phyloP scores from a whole-genome alignment of 2,797 vertebrate species.

The Paramormyrops hopkinsi region DNA sequence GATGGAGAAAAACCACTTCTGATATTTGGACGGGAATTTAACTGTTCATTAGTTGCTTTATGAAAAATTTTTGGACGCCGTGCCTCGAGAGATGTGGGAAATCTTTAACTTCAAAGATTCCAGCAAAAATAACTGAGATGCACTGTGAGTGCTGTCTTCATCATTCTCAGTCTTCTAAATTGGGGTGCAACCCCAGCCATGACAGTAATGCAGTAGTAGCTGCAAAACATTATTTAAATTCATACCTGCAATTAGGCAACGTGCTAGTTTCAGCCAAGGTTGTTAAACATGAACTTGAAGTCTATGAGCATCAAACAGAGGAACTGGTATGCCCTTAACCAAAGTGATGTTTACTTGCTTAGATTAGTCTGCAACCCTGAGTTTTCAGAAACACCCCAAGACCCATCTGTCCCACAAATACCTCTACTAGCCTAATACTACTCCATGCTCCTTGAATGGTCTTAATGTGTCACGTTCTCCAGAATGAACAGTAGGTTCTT shows the following conservation, averaged over 20 bases:
- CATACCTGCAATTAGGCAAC: not conserved
- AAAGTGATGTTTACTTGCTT: not conserved
- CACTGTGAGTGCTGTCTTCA: not conserved
- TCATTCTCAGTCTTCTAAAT: not conserved
- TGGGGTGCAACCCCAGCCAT: not conserved
- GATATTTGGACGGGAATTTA: conserved; percentile 16
- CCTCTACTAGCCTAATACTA: not conserved
- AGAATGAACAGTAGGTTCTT: not conserved
- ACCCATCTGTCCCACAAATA: not conserved
- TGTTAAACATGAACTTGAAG: not conserved
- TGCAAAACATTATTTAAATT: not conserved
- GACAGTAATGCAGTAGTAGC: not conserved
- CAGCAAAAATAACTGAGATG: not conserved
- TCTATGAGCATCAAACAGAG: not conserved
- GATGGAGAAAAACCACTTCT: conserved; percentile 26
- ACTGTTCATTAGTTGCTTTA: conserved; percentile 14
- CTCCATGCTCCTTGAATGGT: not conserved
- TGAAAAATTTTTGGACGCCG: not conserved
- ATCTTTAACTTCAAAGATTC: conserved; percentile 3
- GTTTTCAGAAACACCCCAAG: not conserved
- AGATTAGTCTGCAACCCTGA: not conserved
- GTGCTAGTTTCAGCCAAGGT: not conserved
- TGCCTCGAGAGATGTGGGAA: not conserved
- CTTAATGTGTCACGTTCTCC: not conserved
- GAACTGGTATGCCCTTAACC: not conserved